Evolutionary conservation across 2,888 invertebrate species (phyloP), one percentile per base, ranked within the genome.

Genomic region (Campoplex capitator): DNA sequence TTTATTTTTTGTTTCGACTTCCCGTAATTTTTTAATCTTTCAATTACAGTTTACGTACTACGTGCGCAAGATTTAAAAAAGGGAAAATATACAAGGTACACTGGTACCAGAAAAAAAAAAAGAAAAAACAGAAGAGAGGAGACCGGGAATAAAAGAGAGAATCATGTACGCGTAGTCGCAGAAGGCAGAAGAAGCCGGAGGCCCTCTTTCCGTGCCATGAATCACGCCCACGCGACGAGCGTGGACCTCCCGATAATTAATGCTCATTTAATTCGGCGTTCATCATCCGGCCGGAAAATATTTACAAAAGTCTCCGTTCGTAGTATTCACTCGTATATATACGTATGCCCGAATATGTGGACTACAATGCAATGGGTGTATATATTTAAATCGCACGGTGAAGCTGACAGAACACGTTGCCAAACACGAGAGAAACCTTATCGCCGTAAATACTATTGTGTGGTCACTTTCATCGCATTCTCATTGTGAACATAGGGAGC

Each of bases 201-300:
- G 90, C 84, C 89, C 88, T 88, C 89, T 92, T 91, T 90, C 89
- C 89, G 89, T 58, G 89, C 86, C 92, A 92, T 93, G 93, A 93
- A 93, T 94, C 93, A 93, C 93, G 90, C 93, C 93, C 92, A 93
- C 93, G 93, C 93, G 92, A 92, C 92, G 89, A 91, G 84, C 79
- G 79, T 81, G 91, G 91, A 90, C 90, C 88, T 89, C 89, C 90
- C 91, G 91, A 93, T 93, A 93, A 94, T 94, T 94, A 94, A 94
- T 94, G 92, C 92, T 91, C 93, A 91, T 93, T 94, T 93, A 93
- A 93, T 93, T 92, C 92, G 92, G 92, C 91, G 93, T 93, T 92
- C 92, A 93, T 93, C 93, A 93, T 93, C 91, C 90, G 85, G 90
- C 89, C 90, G 91, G 90, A 92, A 86, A 92, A 92, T 93, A 93